Evolutionary conservation across 2,888 invertebrate species (phyloP), one percentile per base, ranked within the genome.

Genomic region (Koerneria pararmatus): DNA sequence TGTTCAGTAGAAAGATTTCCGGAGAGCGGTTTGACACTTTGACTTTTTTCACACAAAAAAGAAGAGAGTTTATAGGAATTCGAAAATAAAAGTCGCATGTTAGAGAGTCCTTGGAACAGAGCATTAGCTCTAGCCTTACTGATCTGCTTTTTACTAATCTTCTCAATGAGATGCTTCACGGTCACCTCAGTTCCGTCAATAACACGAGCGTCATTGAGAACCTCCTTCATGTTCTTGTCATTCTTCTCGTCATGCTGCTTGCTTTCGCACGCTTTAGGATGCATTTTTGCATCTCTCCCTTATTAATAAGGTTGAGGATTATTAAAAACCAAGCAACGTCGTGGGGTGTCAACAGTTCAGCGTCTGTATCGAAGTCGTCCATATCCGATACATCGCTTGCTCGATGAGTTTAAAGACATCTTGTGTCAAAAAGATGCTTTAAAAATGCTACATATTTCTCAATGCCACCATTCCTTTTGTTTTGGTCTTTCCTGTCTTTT

Each of bases 1-100:
- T 56, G 77, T 73, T 49, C 78, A 67, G 73, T 70, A 75, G 72
- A 73, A 75, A 49, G 71, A 72, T 67, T 78, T 77, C 46, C 75
- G 74, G 63, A 74, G 69, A 57, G 69, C 56, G 65, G 72, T 65
- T 56, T 59, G 31, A 57, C 59, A 35, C 51, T n/a, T 70, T 58
- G 24, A 32, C 51, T 60, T 37, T 60, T 71, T 66, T 68, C 74
- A 74, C n/a, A 24, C 70, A 54, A 51, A 56, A 56, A 61, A 67
- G 51, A 34, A 73, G 19, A 22, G 41, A 41, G 19, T 69, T 57
- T 46, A 73, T 53, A n/a, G 29, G 49, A 48, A 63, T 63, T 58
- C 62, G 59, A 35, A 48, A 69, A 71, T 41, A 66, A 66, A 24
- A 70, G 69, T 27, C 63, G 66, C 31, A 68, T 49, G 59, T 58